Evolutionary conservation across 2,113 vertebrate species (phyloP).

Genomic region (Anseranas semipalmata): DNA sequence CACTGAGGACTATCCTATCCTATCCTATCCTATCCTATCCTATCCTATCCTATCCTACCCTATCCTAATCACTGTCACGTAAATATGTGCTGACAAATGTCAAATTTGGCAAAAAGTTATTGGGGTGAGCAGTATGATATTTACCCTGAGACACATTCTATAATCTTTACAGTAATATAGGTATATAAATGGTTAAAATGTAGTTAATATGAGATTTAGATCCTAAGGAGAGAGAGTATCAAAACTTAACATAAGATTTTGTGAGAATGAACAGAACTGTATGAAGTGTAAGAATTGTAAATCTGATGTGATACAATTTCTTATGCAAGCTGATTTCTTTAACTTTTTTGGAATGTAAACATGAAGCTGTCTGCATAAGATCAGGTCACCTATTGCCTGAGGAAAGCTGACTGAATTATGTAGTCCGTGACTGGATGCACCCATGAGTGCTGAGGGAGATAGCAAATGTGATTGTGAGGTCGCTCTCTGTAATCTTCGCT

Average conservation of each 20-base stretch:
- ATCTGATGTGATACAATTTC: slow-evolving; percentile 53
- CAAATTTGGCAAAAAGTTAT: not conserved
- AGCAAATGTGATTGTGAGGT: not conserved
- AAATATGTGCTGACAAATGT: not conserved
- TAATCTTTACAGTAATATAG: not conserved
- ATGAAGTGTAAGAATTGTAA: slow-evolving; percentile 29
- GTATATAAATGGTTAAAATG: not conserved
- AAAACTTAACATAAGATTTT: slow-evolving; percentile 60
- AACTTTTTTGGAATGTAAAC: slow-evolving; percentile 42
- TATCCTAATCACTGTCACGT: not conserved
- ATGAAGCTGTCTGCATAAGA: slow-evolving; percentile 7
- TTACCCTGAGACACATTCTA: not conserved
- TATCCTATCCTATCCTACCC: not conserved
- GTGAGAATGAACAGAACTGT: slow-evolving; percentile 54
- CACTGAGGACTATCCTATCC: not conserved
- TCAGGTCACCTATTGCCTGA: slow-evolving; percentile 37
- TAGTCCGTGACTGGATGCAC: not conserved
- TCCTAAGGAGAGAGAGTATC: not conserved
- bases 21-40: too few species aligned
- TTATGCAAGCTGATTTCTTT: slow-evolving; percentile 52
- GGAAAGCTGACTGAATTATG: slow-evolving; percentile 58
- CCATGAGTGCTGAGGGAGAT: not conserved
- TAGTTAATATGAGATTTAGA: not conserved
- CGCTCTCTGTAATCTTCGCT: not conserved
- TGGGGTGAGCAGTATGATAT: not conserved